A percentile compares a stretch with the other conserved stretches of the same genome.
Evolutionary conservation across 1,140 invertebrate species (phyloP).

Genomic region (Pseudomyrmex pallidus): DNA sequence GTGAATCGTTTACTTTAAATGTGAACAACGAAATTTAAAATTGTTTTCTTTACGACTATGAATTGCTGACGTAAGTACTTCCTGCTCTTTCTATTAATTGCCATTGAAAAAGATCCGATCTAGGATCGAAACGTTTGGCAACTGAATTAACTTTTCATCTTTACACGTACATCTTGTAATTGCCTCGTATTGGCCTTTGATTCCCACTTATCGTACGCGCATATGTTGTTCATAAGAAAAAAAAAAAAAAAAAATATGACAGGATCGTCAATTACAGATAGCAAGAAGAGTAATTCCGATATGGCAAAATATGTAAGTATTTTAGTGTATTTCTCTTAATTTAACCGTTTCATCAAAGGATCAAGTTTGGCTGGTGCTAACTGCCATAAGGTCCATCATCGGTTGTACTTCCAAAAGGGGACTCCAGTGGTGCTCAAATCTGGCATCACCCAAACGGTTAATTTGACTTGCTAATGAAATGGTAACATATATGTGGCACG

Average conservation of each 20-base stretch:
- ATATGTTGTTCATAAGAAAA: constrained; percentile 77
- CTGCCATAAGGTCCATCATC: constrained; percentile 20
- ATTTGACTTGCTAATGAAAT: constrained; percentile 80
- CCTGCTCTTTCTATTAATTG: no score
- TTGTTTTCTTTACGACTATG: no score
- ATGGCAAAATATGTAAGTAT: constrained; percentile 26
- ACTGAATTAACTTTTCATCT: no score
- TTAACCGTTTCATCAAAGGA: constrained; percentile 68
- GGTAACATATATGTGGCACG: constrained; percentile 53
- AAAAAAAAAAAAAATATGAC: constrained; percentile 48
- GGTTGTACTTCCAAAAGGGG: constrained; percentile 32
- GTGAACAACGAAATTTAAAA: no score
- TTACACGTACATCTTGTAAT: no score
- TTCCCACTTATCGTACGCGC: constrained; percentile 36
- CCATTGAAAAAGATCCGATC: no score
- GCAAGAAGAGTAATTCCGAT: constrained; percentile 48
- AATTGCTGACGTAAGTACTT: no score
- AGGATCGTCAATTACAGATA: constrained; percentile 73
- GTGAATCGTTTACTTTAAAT: no score
- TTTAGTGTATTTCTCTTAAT: constrained; percentile 66
- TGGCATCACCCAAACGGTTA: constrained; percentile 29
- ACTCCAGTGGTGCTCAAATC: constrained; percentile 76
- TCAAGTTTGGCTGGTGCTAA: constrained; percentile 52
- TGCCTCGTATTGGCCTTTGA: no score
- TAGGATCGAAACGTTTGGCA: no score